A percentile compares a stretch with the other conserved stretches of the same genome.
phyloP scores from a whole-genome alignment of 2,888 invertebrate genomes.

The Cylindroiulus punctatus region DNA sequence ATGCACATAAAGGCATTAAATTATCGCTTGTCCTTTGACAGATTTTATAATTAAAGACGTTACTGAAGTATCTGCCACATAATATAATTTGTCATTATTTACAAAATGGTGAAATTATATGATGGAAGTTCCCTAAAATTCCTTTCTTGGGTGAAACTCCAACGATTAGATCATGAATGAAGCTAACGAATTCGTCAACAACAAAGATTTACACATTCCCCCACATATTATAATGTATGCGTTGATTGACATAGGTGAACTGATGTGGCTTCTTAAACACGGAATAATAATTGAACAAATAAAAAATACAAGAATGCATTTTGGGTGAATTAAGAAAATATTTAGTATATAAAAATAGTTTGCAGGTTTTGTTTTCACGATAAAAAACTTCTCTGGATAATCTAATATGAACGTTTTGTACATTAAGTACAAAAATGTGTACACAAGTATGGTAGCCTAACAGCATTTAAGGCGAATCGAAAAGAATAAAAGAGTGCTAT shows the following conservation, averaged over 20 bases:
- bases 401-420: background rate
- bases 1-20: background rate
- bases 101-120: background rate
- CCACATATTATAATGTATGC: background rate
- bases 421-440: conserved; percentile 23
- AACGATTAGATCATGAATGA: background rate
- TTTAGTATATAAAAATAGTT: conserved; percentile 16
- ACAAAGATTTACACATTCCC: background rate
- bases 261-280: background rate
- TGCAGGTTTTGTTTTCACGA: background rate
- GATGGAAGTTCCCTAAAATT: background rate
- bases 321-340: conserved; percentile 3
- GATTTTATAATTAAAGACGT: too few relatives aligned
- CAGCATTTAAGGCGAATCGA: background rate
- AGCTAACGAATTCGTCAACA: background rate
- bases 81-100: background rate
- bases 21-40: background rate
- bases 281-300: conserved; percentile 1
- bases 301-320: conserved; percentile 37
- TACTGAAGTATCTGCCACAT: background rate
- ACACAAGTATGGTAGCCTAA: background rate
- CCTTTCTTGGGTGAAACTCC: background rate
- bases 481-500: background rate
- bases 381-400: conserved; percentile 3
- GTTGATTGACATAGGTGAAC: conserved; percentile 1